These are phyloP conservation scores for Reticulitermes speratus DNA, from an alignment of 1,140 invertebrate species.

Conservation along the genomic window DNA sequence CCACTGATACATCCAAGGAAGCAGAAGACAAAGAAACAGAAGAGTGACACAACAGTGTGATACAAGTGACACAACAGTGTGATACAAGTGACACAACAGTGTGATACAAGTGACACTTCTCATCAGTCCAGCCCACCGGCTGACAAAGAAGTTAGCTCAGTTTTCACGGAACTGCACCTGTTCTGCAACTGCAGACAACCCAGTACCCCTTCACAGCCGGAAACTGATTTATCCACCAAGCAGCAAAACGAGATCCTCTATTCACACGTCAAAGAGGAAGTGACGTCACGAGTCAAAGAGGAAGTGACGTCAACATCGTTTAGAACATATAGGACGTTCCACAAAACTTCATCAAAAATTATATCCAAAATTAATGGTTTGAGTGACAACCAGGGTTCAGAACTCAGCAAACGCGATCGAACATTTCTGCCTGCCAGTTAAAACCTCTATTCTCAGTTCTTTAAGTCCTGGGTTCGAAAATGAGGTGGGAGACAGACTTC, in stretches of 20 bases:
- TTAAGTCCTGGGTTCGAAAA: too few species aligned
- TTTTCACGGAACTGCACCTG: not conserved
- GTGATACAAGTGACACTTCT: not conserved
- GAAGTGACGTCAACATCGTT: not conserved
- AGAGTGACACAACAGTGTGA: constrained; percentile 2
- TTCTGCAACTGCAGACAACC: not conserved
- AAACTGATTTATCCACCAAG: not conserved
- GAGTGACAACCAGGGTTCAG: not conserved
- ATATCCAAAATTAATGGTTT: not conserved
- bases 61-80: not conserved
- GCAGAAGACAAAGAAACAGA: not conserved
- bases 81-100: not conserved
- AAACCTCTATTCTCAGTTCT: too few species aligned
- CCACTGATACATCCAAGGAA: not conserved
- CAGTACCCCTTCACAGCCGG: not conserved
- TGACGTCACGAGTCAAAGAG: not conserved
- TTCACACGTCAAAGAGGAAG: not conserved
- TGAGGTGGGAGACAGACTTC: too few species aligned
- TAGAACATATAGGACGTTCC: not conserved
- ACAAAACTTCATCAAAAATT: not conserved
- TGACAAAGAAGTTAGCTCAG: not conserved
- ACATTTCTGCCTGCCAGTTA: too few species aligned
- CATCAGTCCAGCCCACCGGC: not conserved
- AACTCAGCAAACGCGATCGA: too few species aligned
- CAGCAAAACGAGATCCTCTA: not conserved